phyloP scores from a whole-genome alignment of 2,113 vertebrate genomes.

The Hippocampus mohnikei region DNA sequence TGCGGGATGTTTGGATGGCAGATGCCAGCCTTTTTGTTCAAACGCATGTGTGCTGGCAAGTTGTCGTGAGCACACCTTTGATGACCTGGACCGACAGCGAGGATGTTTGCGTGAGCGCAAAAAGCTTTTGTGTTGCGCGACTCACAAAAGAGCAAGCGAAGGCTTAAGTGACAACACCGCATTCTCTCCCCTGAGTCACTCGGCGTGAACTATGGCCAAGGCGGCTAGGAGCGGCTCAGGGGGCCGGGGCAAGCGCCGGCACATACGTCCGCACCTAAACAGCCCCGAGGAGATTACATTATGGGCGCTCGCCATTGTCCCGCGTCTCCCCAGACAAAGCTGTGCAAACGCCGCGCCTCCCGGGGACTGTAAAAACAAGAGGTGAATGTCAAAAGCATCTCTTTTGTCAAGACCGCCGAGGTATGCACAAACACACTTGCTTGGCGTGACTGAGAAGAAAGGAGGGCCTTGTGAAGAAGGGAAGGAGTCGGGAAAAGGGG shows the following conservation, averaged over 20 bases:
- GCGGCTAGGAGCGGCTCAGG: slow-evolving; percentile 21
- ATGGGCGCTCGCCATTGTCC: slow-evolving; percentile 54
- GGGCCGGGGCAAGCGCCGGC: slow-evolving; percentile 59
- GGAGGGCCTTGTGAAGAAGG: slow-evolving; percentile 56
- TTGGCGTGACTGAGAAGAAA: slow-evolving; percentile 64
- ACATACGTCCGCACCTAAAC: slow-evolving; percentile 58
- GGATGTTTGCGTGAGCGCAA: slow-evolving; percentile 59
- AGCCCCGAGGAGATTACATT: slow-evolving; percentile 63
- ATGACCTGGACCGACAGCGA: slow-evolving; percentile 15
- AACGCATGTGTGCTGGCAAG: slow-evolving; percentile 44
- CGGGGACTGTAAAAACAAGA: slow-evolving; percentile 70
- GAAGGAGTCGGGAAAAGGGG: slow-evolving; percentile 33
- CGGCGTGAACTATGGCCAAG: slow-evolving; percentile 53
- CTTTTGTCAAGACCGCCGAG: slow-evolving; percentile 53
- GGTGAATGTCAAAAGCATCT: slow-evolving; percentile 63
- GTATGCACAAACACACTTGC: slow-evolving; percentile 68
- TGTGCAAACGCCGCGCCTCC: slow-evolving; percentile 61
- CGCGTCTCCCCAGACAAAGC: slow-evolving; percentile 62
- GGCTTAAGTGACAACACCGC: slow-evolving; percentile 50
- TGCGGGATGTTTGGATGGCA: neutral
- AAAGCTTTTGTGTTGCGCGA: slow-evolving; percentile 45
- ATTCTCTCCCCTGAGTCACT: slow-evolving; percentile 43
- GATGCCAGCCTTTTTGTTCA: neutral
- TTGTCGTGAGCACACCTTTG: slow-evolving; percentile 28
- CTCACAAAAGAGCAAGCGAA: slow-evolving; percentile 41